Evolutionary conservation across 2,888 invertebrate genomes (phyloP).

Genomic region (Mayetiola destructor): DNA sequence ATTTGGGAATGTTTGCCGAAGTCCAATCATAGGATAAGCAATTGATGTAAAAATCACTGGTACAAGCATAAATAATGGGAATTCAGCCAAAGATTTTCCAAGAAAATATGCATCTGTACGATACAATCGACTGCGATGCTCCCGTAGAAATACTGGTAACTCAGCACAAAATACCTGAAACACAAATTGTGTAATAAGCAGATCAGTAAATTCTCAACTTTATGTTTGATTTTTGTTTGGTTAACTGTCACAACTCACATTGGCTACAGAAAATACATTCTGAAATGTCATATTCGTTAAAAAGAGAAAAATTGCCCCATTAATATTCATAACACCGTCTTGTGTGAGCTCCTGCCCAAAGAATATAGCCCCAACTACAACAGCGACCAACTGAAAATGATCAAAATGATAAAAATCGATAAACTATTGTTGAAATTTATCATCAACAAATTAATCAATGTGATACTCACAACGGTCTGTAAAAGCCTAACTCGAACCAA

Average conservation of each 20-base stretch:
- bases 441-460: neutral
- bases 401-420: neutral
- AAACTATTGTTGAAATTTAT: neutral
- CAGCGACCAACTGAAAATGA: conserved; percentile 60
- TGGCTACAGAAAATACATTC: conserved; percentile 87
- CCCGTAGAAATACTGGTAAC: conserved; percentile 74
- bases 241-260: conserved; percentile 45
- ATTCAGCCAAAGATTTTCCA: conserved; percentile 77
- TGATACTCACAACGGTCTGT: conserved; percentile 67
- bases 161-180: conserved; percentile 76
- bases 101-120: conserved; percentile 81
- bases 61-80: conserved; percentile 70
- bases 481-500: conserved; percentile 75
- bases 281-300: conserved; percentile 88
- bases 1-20: conserved; percentile 55
- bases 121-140: conserved; percentile 82
- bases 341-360: conserved; percentile 67
- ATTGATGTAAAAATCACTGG: conserved; percentile 70
- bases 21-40: conserved; percentile 79
- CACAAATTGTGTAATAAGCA: neutral
- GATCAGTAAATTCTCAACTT: neutral
- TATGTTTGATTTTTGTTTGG: neutral
- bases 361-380: conserved; percentile 80
- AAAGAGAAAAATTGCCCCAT: conserved; percentile 80
- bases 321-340: conserved; percentile 87